Evolutionary conservation across 2,888 invertebrate genomes (phyloP).

Genomic region (Phyllotreta cruciferae): DNA sequence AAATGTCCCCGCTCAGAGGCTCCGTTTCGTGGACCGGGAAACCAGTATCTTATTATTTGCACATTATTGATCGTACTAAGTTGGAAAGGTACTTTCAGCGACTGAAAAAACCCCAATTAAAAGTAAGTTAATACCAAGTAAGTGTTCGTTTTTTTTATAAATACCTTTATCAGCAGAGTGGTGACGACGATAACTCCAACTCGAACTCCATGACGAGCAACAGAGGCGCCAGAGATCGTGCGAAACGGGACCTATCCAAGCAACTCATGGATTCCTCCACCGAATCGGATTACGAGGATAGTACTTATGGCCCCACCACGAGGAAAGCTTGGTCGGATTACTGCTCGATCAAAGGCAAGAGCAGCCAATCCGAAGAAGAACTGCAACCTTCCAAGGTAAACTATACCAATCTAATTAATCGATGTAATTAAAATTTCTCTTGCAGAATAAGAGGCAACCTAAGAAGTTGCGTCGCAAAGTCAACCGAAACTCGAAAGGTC

Average conservation of each 20-base stretch:
- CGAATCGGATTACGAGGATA: slow-evolving; percentile 58
- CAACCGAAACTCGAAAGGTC: slow-evolving; percentile 60
- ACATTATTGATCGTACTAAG: slow-evolving; percentile 97
- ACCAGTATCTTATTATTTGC: slow-evolving; percentile 97
- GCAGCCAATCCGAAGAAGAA: slow-evolving; percentile 70
- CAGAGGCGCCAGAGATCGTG: slow-evolving; percentile 59
- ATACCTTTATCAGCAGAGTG: slow-evolving; percentile 45
- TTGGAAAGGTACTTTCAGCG: slow-evolving; percentile 95
- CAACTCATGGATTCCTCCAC: slow-evolving; percentile 61
- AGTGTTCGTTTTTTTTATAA: neutral
- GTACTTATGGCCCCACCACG: slow-evolving; percentile 71
- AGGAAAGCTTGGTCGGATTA: slow-evolving; percentile 79
- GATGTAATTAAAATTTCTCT: slow-evolving; percentile 23
- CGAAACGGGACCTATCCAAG: slow-evolving; percentile 63
- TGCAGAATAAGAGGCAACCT: slow-evolving; percentile 55
- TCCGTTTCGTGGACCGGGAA: slow-evolving; percentile 99
- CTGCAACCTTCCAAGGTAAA: slow-evolving; percentile 55
- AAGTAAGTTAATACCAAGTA: slow-evolving; percentile 56
- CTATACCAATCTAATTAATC: slow-evolving; percentile 15
- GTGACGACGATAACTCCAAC: slow-evolving; percentile 49
- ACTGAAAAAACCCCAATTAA: slow-evolving; percentile 87
- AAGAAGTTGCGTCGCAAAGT: slow-evolving; percentile 62
- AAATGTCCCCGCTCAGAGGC: slow-evolving; percentile 92
- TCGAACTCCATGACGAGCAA: slow-evolving; percentile 42
- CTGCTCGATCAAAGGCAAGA: slow-evolving; percentile 69